A percentile compares a stretch with the other conserved stretches of the same genome.
Evolutionary conservation across 2,113 vertebrate species (phyloP).

Genomic region (Emydocephalus ijimae): DNA sequence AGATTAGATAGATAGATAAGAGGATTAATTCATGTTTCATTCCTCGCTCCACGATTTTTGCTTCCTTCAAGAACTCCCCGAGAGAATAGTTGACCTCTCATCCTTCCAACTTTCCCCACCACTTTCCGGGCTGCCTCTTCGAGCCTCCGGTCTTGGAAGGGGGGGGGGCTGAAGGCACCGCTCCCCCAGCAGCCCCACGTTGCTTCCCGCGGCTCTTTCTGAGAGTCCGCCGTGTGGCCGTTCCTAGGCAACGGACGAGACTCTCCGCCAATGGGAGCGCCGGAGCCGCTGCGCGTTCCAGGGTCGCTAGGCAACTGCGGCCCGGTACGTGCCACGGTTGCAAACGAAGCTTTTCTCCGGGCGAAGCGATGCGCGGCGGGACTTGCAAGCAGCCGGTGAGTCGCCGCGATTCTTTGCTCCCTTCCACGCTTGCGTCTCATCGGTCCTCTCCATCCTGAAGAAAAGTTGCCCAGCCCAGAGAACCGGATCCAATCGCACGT

Average conservation of each 20-base stretch:
- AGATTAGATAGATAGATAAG: not conserved
- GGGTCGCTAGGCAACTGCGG: not conserved
- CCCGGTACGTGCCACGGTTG: constrained; percentile 21
- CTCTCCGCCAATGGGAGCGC: not conserved
- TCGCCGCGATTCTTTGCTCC: not conserved
- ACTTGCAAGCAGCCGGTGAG: not conserved
- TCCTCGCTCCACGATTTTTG: not conserved
- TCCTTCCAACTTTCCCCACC: not conserved
- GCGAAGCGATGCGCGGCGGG: not conserved
- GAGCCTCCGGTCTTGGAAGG: not conserved
- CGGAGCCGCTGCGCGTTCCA: not conserved
- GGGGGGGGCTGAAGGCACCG: not conserved
- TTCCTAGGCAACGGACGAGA: not conserved
- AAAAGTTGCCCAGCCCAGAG: not conserved
- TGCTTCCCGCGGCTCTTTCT: not conserved
- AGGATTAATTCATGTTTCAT: not conserved
- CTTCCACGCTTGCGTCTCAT: not conserved
- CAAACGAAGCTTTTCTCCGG: too few relatives aligned
- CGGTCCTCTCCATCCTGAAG: not conserved
- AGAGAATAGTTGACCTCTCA: too few relatives aligned
- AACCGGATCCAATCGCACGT: not conserved
- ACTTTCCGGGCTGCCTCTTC: not conserved
- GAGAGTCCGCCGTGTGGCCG: not conserved
- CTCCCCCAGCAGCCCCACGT: not conserved
- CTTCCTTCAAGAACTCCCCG: not conserved